Evolutionary conservation across 2,113 vertebrate species (phyloP).

Genomic region (Nesogale talazaci): DNA sequence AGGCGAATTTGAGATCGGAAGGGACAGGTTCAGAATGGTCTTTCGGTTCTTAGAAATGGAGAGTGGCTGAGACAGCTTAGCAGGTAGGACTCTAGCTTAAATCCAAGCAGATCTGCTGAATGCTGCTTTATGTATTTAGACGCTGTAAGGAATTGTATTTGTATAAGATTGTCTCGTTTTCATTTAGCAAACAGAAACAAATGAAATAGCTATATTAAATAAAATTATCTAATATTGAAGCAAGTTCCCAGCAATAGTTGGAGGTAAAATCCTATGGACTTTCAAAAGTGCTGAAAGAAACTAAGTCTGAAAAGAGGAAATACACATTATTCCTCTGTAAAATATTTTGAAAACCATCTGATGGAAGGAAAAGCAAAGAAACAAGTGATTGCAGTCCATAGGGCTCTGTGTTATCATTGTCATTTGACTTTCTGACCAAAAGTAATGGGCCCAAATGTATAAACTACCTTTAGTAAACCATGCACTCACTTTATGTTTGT

Average conservation of each 20-base stretch:
- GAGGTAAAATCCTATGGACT: background rate
- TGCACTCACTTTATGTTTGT: background rate
- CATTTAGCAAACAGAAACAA: background rate
- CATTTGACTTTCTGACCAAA: slow-evolving; percentile 1
- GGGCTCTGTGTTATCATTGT: background rate
- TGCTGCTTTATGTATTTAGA: background rate
- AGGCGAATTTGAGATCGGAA: background rate
- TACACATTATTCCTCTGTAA: background rate
- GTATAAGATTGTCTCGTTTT: background rate
- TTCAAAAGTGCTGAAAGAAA: background rate
- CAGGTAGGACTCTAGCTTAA: background rate
- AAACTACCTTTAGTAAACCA: background rate
- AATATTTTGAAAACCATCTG: background rate
- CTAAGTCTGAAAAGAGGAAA: background rate
- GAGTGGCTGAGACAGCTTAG: background rate
- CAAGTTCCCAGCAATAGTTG: background rate
- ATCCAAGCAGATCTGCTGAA: background rate
- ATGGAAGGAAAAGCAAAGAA: background rate
- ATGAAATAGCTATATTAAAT: background rate
- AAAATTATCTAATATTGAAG: background rate
- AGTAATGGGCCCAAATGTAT: background rate
- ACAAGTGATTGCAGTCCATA: background rate
- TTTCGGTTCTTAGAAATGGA: background rate
- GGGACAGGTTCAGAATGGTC: too few relatives aligned
- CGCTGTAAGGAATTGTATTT: background rate